Base-by-base conservation (phyloP, 2,888 invertebrate genomes). In the Ichneumoninae sp. region DNA sequence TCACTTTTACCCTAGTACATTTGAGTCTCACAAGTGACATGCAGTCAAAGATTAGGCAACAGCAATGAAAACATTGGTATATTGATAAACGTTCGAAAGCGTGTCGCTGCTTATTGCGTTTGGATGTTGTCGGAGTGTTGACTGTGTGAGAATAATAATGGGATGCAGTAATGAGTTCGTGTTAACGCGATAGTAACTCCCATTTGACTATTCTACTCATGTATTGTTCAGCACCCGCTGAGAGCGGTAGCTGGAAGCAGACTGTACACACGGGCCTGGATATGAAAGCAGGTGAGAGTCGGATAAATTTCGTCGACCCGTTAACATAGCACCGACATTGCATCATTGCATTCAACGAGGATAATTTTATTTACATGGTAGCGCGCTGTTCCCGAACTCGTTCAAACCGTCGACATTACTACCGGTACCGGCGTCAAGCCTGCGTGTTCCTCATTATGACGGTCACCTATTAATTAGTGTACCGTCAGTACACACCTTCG, bases 331-430 rank as follows among this genome's bases (percentile, higher is more conserved):
- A 60, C 47, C 68, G 68, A 73, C 77, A 82, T 73, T 82, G 66
- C 81, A 77, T 82, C 73, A 68, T 47, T 47, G 13, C 73, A 77
- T 73, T 73, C 77, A 78, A 63, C 77, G 73, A 57, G 26, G 50
- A 73, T 82, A 82, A 77, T 82, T 73, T 57, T 77, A 82, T 82
- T 82, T 82, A 77, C 82, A 77, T 7, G 36, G 77, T 52, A 68
- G 52, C 73, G 68, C 60, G 30, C n/a, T 74, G 77, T 73, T 44
- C 47, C 73, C 60, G 73, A 73, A 77, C 70, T 82, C 77, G 40
- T 77, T 82, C 50, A 71, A 66, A 66, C 57, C 71, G 54, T 33
- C 36, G 44, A 54, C n/a, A 22, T 22, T 68, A 22, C 16, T 26
- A 13, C 63, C 40, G 44, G 7, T 44, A 33, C 47, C 19, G 22